phyloP scores from a whole-genome alignment of 2,888 invertebrate species.

The Microchrysa polita region DNA sequence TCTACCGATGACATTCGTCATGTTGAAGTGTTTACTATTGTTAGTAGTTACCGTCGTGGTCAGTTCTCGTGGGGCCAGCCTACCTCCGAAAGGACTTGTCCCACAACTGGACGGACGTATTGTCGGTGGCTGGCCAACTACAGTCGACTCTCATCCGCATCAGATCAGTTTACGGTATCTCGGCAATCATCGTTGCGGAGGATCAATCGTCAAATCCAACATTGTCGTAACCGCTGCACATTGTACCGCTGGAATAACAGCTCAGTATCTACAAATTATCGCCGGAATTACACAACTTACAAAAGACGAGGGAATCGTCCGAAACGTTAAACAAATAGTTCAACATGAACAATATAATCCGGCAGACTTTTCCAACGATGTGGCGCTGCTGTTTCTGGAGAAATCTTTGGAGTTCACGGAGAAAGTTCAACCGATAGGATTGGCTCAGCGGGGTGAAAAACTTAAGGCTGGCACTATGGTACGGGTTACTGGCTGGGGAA shows the following conservation, averaged over 20 bases:
- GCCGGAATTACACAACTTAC: constrained; percentile 65
- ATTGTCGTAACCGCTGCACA: constrained; percentile 36
- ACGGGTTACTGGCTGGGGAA: constrained; percentile 48
- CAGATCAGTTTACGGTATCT: constrained; percentile 18
- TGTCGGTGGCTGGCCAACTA: constrained; percentile 25
- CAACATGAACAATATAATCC: constrained; percentile 65
- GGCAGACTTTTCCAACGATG: constrained; percentile 67
- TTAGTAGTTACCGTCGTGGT: not conserved
- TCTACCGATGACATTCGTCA: not conserved
- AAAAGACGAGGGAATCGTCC: not conserved
- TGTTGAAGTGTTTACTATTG: constrained; percentile 14
- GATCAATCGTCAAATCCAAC: constrained; percentile 17
- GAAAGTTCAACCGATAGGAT: constrained; percentile 61
- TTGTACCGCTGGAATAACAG: constrained; percentile 2
- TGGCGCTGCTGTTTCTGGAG: constrained; percentile 67
- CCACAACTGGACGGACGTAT: constrained; percentile 29
- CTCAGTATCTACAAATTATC: constrained; percentile 56
- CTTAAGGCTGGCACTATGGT: constrained; percentile 31
- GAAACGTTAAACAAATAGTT: not conserved
- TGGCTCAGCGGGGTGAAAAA: constrained; percentile 54
- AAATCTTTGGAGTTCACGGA: constrained; percentile 62
- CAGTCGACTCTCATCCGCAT: constrained; percentile 20
- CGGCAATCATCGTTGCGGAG: constrained; percentile 36
- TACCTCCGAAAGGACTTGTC: constrained; percentile 49
- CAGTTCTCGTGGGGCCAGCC: not conserved